Evolutionary conservation across 2,113 vertebrate genomes (phyloP), one percentile per base, ranked within the genome.

Genomic region (Electrona antarctica): DNA sequence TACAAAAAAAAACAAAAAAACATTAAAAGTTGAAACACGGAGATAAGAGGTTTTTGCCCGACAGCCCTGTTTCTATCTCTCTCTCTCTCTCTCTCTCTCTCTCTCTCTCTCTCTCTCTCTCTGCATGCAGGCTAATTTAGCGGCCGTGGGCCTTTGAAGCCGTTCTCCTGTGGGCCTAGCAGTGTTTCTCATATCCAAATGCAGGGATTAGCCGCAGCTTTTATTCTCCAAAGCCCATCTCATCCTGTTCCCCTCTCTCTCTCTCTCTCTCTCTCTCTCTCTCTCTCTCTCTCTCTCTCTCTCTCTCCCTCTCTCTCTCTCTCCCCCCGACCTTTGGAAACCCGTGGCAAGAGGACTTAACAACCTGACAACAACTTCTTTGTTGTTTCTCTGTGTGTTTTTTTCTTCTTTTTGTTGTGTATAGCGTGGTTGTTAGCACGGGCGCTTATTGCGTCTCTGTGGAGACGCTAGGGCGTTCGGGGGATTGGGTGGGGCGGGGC

Each of bases 151-250:
- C 33, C 89, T 92, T 92, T 92, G 90, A 92, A 89, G 90, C 61
- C 87, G 52, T 91, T 88, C 87, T 92, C 90, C 87, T 86, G 83
- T 78, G 90, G 88, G 87, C 87, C 88, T 77, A 21, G 21, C 21
- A 21, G 83, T 85, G 75, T 90, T 92, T 88, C 90, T 88, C 90
- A 91, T 92, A 92, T 91, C 90, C 90, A 92, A 92, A 92, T 92
- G 90, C 89, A 84, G 83, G 91, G 91, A 92, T 92, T 92, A 92
- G 85, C 82, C 12, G 71, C 33, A 6, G 71, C 86, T 92, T 92
- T 92, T 90, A 89, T 91, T 90, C 91, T 89, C 91, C 81, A 91
- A 91, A 92, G 86, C 89, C 87, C 86, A 87, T 88, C 89, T 90
- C 91, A 91, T 89, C 89, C 88, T 85, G 82, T 85, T 87, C 84